These are phyloP conservation scores for Steinernema scapterisci DNA, from an alignment of 2,888 invertebrate species.

Conservation along the genomic window DNA sequence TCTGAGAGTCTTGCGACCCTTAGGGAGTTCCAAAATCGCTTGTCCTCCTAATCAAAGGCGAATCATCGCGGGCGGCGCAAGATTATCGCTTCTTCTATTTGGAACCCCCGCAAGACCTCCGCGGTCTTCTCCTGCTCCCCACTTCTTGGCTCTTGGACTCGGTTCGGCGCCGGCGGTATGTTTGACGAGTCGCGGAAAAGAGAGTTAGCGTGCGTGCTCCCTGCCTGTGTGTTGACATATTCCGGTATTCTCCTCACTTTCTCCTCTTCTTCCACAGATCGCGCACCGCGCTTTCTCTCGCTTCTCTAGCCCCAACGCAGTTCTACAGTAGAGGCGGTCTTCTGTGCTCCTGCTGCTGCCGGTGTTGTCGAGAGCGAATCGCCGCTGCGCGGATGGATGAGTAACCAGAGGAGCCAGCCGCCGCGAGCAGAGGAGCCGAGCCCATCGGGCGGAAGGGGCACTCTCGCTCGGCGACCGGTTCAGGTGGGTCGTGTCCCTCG, in stretches of 20 bases:
- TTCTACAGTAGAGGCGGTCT: conserved; percentile 29
- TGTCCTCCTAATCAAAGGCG: conserved; percentile 24
- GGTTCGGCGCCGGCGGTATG: conserved; percentile 24
- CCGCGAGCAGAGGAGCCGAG: too few relatives aligned
- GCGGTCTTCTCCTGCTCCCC: not conserved
- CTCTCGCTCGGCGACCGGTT: conserved; percentile 27
- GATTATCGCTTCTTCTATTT: conserved; percentile 6
- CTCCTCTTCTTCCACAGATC: not conserved
- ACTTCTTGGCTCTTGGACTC: not conserved
- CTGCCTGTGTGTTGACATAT: conserved; percentile 17
- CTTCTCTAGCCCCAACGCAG: too few relatives aligned
- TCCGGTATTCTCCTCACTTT: conserved; percentile 31
- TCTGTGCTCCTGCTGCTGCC: conserved; percentile 10
- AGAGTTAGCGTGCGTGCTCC: conserved; percentile 14
- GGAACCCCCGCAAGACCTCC: not conserved
- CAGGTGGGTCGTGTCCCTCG: conserved; percentile 32
- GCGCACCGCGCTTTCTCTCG: conserved; percentile 28
- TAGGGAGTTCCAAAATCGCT: conserved; percentile 12
- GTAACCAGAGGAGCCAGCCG: conserved; percentile 19
- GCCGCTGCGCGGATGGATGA: conserved; percentile 26
- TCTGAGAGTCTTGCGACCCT: not conserved
- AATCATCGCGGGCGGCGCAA: conserved; percentile 2
- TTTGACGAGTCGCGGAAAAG: conserved; percentile 31
- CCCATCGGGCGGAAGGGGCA: conserved; percentile 28
- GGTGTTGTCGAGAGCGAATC: conserved; percentile 20